Conservation (phyloP, 1,140 invertebrate species). For the Bombus fervidus region DNA sequence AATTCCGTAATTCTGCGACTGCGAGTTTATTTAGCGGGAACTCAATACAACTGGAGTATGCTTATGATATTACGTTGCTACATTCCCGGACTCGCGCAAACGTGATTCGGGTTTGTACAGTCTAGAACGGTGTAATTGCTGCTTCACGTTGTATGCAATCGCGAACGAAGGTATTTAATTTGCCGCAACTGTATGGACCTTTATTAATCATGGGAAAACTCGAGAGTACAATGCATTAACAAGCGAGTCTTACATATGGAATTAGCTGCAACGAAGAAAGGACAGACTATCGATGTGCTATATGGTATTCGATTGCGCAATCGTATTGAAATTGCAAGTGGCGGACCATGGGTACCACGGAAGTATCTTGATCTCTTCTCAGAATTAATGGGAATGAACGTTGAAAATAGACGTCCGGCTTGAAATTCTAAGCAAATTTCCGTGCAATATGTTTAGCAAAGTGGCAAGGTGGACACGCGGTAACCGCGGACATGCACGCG, state of each 20-base stretch:
- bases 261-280: too few species aligned
- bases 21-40: neutral
- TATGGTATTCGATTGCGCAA: neutral
- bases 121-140: neutral
- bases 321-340: neutral
- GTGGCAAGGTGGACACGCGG: constrained; percentile 33
- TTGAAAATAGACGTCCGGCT: neutral
- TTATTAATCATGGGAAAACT: neutral
- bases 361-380: neutral
- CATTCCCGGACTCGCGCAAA: neutral
- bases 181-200: neutral
- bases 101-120: constrained; percentile 12
- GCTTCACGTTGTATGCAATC: constrained; percentile 5
- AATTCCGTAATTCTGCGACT: neutral
- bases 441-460: constrained; percentile 35
- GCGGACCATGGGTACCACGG: neutral
- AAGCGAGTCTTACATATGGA: neutral
- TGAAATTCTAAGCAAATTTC: neutral
- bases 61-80: neutral
- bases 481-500: constrained; percentile 45
- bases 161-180: constrained; percentile 16
- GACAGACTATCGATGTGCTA: neutral
- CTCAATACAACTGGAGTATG: neutral
- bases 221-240: neutral
- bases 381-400: neutral